Conservation (phyloP, 2,888 invertebrate species). For the Polyommatus icarus region DNA sequence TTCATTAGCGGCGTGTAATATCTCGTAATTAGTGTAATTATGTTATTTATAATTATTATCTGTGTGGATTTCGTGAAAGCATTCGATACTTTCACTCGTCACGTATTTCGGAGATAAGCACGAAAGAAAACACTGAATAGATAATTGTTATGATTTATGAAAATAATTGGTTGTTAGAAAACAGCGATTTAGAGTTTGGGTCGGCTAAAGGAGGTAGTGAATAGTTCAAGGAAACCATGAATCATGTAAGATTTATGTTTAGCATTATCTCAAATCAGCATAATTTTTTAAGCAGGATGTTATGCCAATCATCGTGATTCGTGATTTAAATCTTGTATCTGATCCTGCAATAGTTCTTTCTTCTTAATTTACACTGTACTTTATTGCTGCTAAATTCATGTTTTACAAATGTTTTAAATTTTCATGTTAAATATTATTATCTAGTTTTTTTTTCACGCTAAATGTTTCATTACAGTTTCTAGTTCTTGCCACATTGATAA, state of each 20-base stretch:
- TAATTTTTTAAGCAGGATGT: background rate
- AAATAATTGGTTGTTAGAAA: conserved; percentile 8
- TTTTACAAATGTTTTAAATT: background rate
- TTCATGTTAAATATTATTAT: background rate
- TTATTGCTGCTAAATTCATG: too few relatives aligned
- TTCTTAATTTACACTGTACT: background rate
- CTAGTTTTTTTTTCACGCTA: background rate
- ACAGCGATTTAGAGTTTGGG: background rate
- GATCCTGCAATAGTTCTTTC: background rate
- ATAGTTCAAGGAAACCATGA: background rate
- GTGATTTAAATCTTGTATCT: background rate
- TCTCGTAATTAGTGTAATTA: conserved; percentile 22
- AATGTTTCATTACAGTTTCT: background rate
- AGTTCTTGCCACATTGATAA: background rate
- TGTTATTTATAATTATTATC: conserved; percentile 27
- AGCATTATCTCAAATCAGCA: background rate
- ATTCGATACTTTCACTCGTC: conserved; percentile 25
- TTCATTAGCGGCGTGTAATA: conserved; percentile 20
- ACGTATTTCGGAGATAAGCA: conserved; percentile 24
- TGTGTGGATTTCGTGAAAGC: conserved; percentile 21
- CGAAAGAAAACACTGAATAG: conserved; percentile 15
- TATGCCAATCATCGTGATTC: background rate
- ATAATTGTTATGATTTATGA: conserved; percentile 1
- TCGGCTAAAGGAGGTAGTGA: background rate
- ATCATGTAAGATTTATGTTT: background rate